A percentile compares a stretch with the other conserved stretches of the same genome.
These are phyloP conservation scores for Anoplius nigerrimus DNA, from an alignment of 2,888 invertebrate genomes.

Conservation along the genomic window DNA sequence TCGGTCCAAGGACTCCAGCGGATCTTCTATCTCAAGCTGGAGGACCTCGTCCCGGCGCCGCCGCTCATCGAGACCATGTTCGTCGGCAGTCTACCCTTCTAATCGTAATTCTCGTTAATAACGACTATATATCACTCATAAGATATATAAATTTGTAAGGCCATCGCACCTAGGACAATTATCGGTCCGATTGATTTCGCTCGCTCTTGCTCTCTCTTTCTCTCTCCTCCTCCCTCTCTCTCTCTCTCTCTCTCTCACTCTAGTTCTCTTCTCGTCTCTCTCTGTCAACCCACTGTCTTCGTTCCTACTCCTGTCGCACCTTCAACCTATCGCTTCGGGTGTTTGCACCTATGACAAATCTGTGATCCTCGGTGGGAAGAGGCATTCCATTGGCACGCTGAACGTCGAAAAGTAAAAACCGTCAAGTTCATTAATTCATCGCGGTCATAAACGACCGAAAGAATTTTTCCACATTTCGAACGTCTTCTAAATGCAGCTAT, in stretches of 20 bases:
- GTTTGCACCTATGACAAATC: too few species aligned
- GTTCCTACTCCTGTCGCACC: not conserved
- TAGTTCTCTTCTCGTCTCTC: slow-evolving; percentile 45
- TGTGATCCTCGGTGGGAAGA: too few species aligned
- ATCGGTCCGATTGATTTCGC: slow-evolving; percentile 36
- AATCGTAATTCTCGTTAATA: slow-evolving; percentile 66
- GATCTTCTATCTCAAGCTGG: slow-evolving; percentile 94
- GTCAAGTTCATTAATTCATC: too few species aligned
- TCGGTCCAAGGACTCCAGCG: slow-evolving; percentile 95
- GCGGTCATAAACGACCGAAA: too few species aligned
- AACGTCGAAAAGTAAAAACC: too few species aligned
- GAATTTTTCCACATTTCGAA: too few species aligned
- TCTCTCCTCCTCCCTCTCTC: slow-evolving; percentile 33
- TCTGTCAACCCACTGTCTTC: slow-evolving; percentile 43
- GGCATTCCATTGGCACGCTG: too few species aligned
- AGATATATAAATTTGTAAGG: slow-evolving; percentile 31
- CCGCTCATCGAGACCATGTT: slow-evolving; percentile 97
- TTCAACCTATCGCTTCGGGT: too few species aligned
- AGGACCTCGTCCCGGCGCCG: slow-evolving; percentile 93
- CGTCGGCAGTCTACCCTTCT: slow-evolving; percentile 95
- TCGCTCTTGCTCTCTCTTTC: slow-evolving; percentile 42
- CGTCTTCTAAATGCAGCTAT: too few species aligned
- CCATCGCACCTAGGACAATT: slow-evolving; percentile 48
- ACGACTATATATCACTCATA: too few species aligned
- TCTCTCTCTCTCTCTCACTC: not conserved